Conservation (phyloP, 2,797 vertebrate genomes). For the Agapornis canus region DNA sequence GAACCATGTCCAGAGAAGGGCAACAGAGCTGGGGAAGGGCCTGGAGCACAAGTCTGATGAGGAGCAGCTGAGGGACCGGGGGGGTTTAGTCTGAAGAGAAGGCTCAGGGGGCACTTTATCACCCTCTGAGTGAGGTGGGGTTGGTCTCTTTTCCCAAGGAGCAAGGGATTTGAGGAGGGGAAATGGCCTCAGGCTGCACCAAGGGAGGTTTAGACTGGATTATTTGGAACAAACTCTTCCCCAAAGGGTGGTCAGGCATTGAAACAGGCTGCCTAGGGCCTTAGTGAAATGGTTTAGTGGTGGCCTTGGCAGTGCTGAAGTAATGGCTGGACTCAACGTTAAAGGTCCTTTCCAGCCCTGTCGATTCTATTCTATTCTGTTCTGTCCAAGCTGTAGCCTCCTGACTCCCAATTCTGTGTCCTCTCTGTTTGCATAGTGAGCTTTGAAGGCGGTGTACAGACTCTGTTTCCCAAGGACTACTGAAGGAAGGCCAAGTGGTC, state of each 20-base stretch:
- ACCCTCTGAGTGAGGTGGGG: neutral
- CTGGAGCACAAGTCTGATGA: neutral
- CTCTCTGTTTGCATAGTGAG: neutral
- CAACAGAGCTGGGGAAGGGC: neutral
- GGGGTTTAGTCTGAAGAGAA: neutral
- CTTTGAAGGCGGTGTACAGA: neutral
- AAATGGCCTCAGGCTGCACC: neutral
- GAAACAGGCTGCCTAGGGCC: neutral
- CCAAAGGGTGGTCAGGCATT: neutral
- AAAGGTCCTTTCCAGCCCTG: neutral
- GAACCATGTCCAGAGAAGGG: neutral
- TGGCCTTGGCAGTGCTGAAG: neutral
- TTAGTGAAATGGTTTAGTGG: neutral
- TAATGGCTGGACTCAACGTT: neutral
- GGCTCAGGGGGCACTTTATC: neutral
- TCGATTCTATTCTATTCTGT: neutral
- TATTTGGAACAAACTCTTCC: neutral
- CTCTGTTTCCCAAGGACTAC: neutral
- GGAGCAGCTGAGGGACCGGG: neutral
- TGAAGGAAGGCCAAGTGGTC: neutral
- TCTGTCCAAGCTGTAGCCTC: neutral
- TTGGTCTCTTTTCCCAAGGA: neutral
- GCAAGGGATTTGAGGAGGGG: neutral
- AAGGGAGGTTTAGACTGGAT: neutral
- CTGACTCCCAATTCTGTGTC: neutral